Percentiles rank a stretch among this genome's conserved stretches.
Conservation (phyloP, 1,140 invertebrate genomes). For the Cotesia glomerata region DNA sequence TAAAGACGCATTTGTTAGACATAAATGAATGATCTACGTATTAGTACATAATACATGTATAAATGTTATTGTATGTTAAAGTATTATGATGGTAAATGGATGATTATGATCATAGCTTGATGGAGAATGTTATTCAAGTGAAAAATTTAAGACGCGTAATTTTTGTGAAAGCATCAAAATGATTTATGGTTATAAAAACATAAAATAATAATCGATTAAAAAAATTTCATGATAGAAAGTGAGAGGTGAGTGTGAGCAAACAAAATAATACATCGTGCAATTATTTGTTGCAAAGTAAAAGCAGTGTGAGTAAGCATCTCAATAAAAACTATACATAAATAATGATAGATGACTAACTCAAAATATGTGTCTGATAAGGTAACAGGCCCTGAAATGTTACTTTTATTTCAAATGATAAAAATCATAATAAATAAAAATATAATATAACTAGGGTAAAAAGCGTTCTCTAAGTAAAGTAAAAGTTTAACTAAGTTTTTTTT, state of each 20-base stretch:
- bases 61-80: background rate
- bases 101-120: background rate
- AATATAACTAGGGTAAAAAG: constrained; percentile 11
- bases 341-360: constrained; percentile 51
- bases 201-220: constrained; percentile 8
- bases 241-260: no score
- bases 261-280: no score
- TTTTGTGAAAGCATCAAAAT: background rate
- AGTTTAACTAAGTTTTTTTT: constrained; percentile 13
- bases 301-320: background rate
- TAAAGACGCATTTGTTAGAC: constrained; percentile 16
- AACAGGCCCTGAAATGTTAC: constrained; percentile 36
- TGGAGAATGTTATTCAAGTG: background rate
- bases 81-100: background rate
- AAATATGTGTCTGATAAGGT: constrained; percentile 54
- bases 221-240: constrained; percentile 8
- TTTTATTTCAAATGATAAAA: background rate
- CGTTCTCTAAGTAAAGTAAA: background rate
- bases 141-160: background rate
- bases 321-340: constrained; percentile 29
- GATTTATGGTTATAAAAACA: background rate
- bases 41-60: background rate
- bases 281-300: background rate
- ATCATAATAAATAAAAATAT: constrained; percentile 3
- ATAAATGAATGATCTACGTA: no score